Percentiles rank a stretch among this genome's conserved stretches.
Conservation (phyloP, 2,888 invertebrate genomes). For the Hetaerina titia region DNA sequence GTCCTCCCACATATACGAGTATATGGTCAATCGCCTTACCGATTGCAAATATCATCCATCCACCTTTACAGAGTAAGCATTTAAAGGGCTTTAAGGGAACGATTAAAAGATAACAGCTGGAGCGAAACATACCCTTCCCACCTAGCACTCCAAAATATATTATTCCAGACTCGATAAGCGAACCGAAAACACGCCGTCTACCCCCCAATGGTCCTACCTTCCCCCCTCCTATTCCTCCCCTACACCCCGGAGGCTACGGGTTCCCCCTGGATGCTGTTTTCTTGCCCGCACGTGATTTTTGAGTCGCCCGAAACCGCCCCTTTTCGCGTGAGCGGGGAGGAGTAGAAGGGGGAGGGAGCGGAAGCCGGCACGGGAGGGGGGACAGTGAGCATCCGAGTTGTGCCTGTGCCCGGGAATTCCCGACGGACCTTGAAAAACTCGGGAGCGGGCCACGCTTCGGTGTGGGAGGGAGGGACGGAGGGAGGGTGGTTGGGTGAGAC, state of each 20-base stretch:
- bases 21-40: no score
- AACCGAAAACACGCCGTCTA: constrained; percentile 9
- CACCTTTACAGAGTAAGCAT: no score
- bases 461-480: neutral
- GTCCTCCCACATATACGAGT: no score
- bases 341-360: neutral
- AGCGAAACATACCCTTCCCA: neutral
- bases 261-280: constrained; percentile 1
- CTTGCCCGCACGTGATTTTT: neutral
- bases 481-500: neutral
- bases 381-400: neutral
- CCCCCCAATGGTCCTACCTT: neutral
- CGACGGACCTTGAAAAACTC: constrained; percentile 25
- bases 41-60: no score
- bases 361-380: neutral
- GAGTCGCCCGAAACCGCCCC: neutral
- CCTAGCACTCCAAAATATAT: neutral
- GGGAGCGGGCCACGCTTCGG: neutral
- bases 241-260: neutral
- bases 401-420: constrained; percentile 18
- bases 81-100: neutral
- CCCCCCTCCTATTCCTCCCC: neutral
- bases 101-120: neutral
- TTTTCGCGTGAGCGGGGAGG: no score
- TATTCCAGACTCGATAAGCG: neutral